These are phyloP conservation scores for Diadumene lineata DNA, from an alignment of 92 coral and sea anemone species.

Conservation along the genomic window DNA sequence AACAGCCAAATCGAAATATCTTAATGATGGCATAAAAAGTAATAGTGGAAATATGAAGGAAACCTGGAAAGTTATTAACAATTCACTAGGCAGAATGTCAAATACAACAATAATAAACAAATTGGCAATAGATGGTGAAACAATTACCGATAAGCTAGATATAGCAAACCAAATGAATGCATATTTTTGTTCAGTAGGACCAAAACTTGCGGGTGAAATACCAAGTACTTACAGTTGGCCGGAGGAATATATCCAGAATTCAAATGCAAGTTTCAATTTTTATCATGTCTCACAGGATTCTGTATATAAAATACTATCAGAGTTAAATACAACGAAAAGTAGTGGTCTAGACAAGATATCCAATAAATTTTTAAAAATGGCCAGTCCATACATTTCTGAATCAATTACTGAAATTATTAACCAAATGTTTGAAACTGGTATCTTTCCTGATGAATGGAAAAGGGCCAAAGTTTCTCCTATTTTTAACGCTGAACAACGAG, in stretches of 20 bases:
- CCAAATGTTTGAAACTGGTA: no score
- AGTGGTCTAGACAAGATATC: no score
- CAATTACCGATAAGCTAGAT: constrained; percentile 9
- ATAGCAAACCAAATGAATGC: constrained; percentile 21
- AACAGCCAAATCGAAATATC: constrained; percentile 5
- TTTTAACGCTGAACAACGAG: no score
- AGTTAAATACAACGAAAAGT: no score
- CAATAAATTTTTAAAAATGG: no score
- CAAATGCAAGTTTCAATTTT: constrained; percentile 2
- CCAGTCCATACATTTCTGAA: no score
- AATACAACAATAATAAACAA: constrained; percentile 3
- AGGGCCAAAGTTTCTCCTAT: no score
- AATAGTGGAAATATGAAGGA: constrained; percentile 12
- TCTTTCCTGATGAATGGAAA: no score
- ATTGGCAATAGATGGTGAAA: not conserved
- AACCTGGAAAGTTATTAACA: constrained; percentile 32
- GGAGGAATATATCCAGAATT: constrained; percentile 8
- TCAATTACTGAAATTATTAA: no score
- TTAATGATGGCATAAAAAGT: constrained; percentile 22
- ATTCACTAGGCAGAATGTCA: constrained; percentile 16
- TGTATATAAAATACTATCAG: no score
- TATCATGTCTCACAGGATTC: no score
- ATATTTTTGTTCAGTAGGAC: constrained; percentile 31
- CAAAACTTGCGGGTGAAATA: constrained; percentile 34
- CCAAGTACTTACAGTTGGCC: constrained; percentile 13